Conservation (phyloP, 2,888 invertebrate genomes). For the Venusia cambrica region DNA sequence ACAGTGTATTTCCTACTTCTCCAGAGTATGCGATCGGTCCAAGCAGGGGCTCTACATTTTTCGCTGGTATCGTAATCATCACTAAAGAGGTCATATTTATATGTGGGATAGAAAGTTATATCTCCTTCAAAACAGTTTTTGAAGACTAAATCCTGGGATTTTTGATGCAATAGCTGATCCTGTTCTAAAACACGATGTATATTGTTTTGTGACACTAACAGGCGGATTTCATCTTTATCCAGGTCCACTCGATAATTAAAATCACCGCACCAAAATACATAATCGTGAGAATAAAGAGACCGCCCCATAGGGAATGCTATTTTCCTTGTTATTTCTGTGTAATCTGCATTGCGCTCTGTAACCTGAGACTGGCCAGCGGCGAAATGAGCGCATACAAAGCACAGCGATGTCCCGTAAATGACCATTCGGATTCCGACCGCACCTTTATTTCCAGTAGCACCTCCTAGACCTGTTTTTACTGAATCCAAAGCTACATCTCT, state of each 20-base stretch:
- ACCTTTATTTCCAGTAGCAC: constrained; percentile 98
- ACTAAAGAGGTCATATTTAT: constrained; percentile 99
- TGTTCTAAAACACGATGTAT: constrained; percentile 87
- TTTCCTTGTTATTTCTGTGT: constrained; percentile 96
- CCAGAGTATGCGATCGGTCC: constrained; percentile 99
- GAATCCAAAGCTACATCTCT: constrained; percentile 96
- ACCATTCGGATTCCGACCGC: constrained; percentile 96
- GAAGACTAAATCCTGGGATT: constrained; percentile 91
- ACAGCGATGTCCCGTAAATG: constrained; percentile 95
- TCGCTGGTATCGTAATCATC: constrained; percentile 99
- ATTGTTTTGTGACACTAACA: constrained; percentile 88
- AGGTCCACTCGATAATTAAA: constrained; percentile 99
- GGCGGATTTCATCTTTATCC: constrained; percentile 96
- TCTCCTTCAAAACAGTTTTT: constrained; percentile 96
- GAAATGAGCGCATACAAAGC: constrained; percentile 99
- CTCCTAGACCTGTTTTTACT: constrained; percentile 99
- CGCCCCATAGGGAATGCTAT: constrained; percentile 95
- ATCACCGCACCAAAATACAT: constrained; percentile 99
- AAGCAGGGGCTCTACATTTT: constrained; percentile 97
- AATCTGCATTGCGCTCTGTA: constrained; percentile 97
- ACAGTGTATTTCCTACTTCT: constrained; percentile 88
- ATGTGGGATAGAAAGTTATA: constrained; percentile 96
- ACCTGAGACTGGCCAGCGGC: constrained; percentile 99
- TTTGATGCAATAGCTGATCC: constrained; percentile 94
- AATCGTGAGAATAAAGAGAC: constrained; percentile 96